These are phyloP conservation scores for Antheraea yamamai DNA, from an alignment of 2,888 invertebrate species.

Conservation along the genomic window DNA sequence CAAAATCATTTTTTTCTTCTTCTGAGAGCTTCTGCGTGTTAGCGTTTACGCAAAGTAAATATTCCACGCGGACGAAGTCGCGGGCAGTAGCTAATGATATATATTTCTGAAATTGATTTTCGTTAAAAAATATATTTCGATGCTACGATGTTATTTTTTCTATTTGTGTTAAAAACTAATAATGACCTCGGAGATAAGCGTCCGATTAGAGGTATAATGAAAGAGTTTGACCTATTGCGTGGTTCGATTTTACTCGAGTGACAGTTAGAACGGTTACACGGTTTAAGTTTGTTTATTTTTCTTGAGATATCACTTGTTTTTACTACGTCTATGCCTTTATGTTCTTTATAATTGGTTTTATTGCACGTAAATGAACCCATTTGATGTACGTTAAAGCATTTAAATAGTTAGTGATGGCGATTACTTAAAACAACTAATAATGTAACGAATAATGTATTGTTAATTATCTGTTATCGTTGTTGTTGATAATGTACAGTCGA, in stretches of 20 bases:
- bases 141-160: neutral
- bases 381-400: slow-evolving; percentile 34
- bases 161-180: neutral
- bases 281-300: slow-evolving; percentile 1
- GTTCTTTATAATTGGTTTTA: slow-evolving; percentile 35
- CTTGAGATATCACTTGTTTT: neutral
- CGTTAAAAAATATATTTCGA: neutral
- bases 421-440: no score
- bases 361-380: slow-evolving; percentile 45
- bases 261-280: neutral
- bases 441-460: no score
- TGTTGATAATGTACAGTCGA: no score
- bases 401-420: no score
- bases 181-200: neutral
- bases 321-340: slow-evolving; percentile 32
- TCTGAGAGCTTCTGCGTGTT: no score
- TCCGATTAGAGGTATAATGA: neutral
- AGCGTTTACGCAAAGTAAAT: no score
- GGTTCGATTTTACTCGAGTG: neutral
- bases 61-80: no score
- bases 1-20: no score
- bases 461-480: no score
- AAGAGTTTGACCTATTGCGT: slow-evolving; percentile 6
- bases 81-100: no score
- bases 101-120: neutral